phyloP scores from a whole-genome alignment of 2,888 invertebrate genomes.

The Petrolisthes manimaculis region DNA sequence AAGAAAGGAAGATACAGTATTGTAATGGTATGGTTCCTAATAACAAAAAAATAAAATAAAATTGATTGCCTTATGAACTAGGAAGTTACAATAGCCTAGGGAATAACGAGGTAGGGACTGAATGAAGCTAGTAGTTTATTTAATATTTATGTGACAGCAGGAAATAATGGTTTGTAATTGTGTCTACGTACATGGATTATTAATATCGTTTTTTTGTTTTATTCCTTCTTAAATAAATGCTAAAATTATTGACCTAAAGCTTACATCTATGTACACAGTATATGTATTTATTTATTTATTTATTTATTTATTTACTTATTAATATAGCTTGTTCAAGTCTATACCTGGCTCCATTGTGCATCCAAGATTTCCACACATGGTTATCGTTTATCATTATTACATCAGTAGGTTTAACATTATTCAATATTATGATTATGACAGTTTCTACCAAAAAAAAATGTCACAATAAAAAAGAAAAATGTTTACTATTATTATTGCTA shows the following conservation, averaged over 20 bases:
- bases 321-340: neutral
- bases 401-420: conserved; percentile 3
- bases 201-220: conserved; percentile 12
- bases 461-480: neutral
- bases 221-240: conserved; percentile 43
- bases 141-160: conserved; percentile 39
- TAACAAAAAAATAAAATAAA: conserved; percentile 29
- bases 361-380: neutral
- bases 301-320: neutral
- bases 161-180: conserved; percentile 35
- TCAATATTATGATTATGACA: neutral
- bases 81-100: conserved; percentile 42
- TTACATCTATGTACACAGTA: conserved; percentile 36
- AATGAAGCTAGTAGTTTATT: conserved; percentile 22
- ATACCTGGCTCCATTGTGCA: conserved; percentile 39
- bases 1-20: no score
- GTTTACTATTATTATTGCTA: neutral
- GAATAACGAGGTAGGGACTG: conserved; percentile 54
- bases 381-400: conserved; percentile 2
- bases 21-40: neutral
- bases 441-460: neutral
- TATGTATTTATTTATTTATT: conserved; percentile 16
- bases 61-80: conserved; percentile 47
- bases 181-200: conserved; percentile 46
- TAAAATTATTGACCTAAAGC: conserved; percentile 45